phyloP scores from a whole-genome alignment of 1,140 invertebrate genomes.

The Homalodisca vitripennis region DNA sequence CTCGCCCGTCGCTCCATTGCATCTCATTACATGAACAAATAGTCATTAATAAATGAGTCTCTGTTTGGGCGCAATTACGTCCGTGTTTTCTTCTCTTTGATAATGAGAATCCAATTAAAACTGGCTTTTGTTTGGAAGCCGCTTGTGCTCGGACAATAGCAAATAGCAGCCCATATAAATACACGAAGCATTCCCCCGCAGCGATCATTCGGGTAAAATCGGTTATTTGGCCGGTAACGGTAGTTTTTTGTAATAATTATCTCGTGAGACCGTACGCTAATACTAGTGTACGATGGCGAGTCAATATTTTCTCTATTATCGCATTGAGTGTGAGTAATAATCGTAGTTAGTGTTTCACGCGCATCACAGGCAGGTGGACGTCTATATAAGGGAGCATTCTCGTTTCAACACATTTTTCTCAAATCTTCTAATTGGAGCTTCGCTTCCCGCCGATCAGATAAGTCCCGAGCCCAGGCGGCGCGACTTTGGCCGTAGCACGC shows the following conservation, averaged over 20 bases:
- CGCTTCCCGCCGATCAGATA: no score
- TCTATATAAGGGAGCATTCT: no score
- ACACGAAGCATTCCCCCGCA: background rate
- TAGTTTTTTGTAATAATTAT: background rate
- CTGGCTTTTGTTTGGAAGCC: background rate
- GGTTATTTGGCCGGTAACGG: background rate
- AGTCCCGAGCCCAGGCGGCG: no score
- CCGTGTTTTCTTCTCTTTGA: background rate
- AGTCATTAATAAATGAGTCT: conserved; percentile 18
- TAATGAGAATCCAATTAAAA: background rate
- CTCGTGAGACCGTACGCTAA: background rate
- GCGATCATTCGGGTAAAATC: background rate
- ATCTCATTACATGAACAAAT: conserved; percentile 3
- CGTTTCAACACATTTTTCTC: no score
- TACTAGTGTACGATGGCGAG: no score
- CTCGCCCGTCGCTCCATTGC: no score
- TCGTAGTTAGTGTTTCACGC: no score
- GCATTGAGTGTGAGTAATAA: no score
- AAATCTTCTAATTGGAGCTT: no score
- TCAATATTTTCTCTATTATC: no score
- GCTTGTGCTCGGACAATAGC: background rate
- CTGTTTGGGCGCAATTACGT: conserved; percentile 1
- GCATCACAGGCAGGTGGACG: no score
- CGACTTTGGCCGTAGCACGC: no score
- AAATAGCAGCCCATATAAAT: background rate